These are phyloP conservation scores for Drosophila kuntzei DNA, from an alignment of 2,888 invertebrate genomes.

Conservation along the genomic window DNA sequence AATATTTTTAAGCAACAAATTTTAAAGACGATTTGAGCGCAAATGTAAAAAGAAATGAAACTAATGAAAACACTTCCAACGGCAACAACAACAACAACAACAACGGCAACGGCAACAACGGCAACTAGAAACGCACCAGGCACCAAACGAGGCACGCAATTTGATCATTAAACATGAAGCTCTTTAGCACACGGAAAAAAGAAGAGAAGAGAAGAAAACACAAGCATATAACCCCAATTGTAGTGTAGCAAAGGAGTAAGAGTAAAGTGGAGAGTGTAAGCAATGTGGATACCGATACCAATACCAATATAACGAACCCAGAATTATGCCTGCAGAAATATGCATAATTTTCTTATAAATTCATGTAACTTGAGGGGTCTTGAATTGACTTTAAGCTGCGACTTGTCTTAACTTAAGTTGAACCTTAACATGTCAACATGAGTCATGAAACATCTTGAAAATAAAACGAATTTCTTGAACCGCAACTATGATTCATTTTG, in stretches of 20 bases:
- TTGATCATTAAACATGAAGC: conserved; percentile 81
- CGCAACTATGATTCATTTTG: neutral
- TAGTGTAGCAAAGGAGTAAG: conserved; percentile 12
- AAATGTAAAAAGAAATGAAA: conserved; percentile 76
- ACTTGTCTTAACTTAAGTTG: neutral
- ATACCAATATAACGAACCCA: conserved; percentile 22
- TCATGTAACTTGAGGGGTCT: conserved; percentile 1
- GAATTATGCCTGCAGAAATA: conserved; percentile 18
- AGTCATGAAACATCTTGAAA: neutral
- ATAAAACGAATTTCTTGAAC: neutral
- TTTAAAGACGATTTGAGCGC: conserved; percentile 75
- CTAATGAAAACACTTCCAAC: conserved; percentile 78
- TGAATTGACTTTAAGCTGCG: neutral
- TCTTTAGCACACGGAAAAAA: conserved; percentile 77
- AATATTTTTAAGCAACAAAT: conserved; percentile 50
- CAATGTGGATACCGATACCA: conserved; percentile 27
- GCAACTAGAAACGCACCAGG: conserved; percentile 66
- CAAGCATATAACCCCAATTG: conserved; percentile 23
- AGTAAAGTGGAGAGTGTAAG: conserved; percentile 6
- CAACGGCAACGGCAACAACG: conserved; percentile 15
- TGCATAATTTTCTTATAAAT: conserved; percentile 72
- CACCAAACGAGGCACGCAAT: conserved; percentile 78
- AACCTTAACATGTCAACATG: neutral
- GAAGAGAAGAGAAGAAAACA: neutral
- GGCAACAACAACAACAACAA: conserved; percentile 5